A percentile compares a stretch with the other conserved stretches of the same genome.
These are phyloP conservation scores for Volucella zonaria DNA, from an alignment of 2,888 invertebrate genomes.

Conservation along the genomic window DNA sequence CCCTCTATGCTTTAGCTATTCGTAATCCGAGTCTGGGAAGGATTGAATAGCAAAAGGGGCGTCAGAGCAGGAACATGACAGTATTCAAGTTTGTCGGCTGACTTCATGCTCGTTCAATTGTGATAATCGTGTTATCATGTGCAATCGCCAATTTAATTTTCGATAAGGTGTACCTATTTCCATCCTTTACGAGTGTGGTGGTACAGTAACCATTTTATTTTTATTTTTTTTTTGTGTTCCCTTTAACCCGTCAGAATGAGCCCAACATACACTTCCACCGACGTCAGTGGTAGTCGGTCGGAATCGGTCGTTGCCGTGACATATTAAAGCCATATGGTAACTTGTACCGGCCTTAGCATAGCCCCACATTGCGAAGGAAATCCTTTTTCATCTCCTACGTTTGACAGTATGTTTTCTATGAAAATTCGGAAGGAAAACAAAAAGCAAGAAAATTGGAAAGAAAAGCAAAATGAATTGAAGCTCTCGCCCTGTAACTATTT, in stretches of 20 bases:
- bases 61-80: constrained; percentile 34
- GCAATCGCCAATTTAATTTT: constrained; percentile 76
- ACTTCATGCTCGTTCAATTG: constrained; percentile 75
- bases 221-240: constrained; percentile 26
- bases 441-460: constrained; percentile 36
- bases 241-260: constrained; percentile 15
- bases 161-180: constrained; percentile 74
- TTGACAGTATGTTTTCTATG: constrained; percentile 56
- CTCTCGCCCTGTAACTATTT: constrained; percentile 59
- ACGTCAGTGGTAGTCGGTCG: too few relatives aligned
- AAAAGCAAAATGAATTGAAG: too few relatives aligned
- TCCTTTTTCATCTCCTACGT: constrained; percentile 33
- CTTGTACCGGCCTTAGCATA: constrained; percentile 41
- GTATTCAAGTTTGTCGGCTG: constrained; percentile 74
- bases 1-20: neutral
- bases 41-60: constrained; percentile 17
- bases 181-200: constrained; percentile 40
- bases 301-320: constrained; percentile 5
- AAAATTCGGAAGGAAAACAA: constrained; percentile 25
- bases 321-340: constrained; percentile 62
- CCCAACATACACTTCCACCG: neutral
- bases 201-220: constrained; percentile 30
- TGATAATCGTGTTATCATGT: constrained; percentile 76
- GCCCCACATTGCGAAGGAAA: constrained; percentile 31
- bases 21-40: constrained; percentile 9